Conservation (phyloP, 1,140 invertebrate species). For the Drosophila athabasca region DNA sequence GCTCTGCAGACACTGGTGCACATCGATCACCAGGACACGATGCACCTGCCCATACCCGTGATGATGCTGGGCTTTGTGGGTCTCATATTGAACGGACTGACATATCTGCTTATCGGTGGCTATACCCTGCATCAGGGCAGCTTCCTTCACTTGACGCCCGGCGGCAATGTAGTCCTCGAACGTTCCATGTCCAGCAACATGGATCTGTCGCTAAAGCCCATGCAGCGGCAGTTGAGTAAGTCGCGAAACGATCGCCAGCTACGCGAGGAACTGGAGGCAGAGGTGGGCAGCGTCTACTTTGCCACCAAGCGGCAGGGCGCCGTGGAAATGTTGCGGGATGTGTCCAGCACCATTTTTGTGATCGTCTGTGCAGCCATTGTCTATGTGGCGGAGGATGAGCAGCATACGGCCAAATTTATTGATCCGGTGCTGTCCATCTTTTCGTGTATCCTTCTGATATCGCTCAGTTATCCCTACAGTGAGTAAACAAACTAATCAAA, state of each 20-base stretch:
- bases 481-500: constrained; percentile 77
- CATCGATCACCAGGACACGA: constrained; percentile 90
- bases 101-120: constrained; percentile 90
- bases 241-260: constrained; percentile 64
- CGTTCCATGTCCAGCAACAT: constrained; percentile 84
- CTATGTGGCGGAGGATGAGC: constrained; percentile 85
- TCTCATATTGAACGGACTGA: constrained; percentile 88
- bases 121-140: constrained; percentile 91
- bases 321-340: constrained; percentile 87
- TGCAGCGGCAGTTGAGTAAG: constrained; percentile 84
- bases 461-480: constrained; percentile 90
- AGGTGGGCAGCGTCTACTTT: constrained; percentile 72
- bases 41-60: constrained; percentile 84
- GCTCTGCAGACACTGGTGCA: constrained; percentile 91
- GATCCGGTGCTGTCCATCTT: constrained; percentile 89
- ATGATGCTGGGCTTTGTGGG: constrained; percentile 88
- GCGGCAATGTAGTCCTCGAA: constrained; percentile 87
- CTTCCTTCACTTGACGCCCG: constrained; percentile 87
- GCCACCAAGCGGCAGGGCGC: constrained; percentile 83
- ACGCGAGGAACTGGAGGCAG: constrained; percentile 65
- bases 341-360: constrained; percentile 88
- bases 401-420: constrained; percentile 87
- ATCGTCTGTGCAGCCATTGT: constrained; percentile 88
- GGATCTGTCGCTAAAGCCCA: constrained; percentile 78
- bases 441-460: constrained; percentile 86